Base-by-base conservation (phyloP, 1,140 invertebrate genomes). In the Zaprionus ghesquierei region DNA sequence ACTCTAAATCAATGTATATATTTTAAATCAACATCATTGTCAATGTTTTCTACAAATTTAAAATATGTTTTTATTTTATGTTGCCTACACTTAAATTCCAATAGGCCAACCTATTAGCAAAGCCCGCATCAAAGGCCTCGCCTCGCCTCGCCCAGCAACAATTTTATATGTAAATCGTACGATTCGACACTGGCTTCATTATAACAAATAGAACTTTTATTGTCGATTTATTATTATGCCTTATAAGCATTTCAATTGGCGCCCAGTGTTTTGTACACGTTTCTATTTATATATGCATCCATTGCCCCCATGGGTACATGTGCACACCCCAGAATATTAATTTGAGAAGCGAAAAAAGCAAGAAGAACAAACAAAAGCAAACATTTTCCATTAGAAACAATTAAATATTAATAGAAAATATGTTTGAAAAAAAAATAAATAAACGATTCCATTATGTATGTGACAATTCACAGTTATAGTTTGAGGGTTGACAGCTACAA, bases 311-410 rank as follows among this genome's bases (percentile, higher is more conserved):
- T 69, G 20, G 55, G 41, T 29, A 23, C 50, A 31, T 38, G 25
- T 13, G 38, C 27, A 27, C 62, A 44, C 33, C 61, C 44, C 66
- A 64, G 61, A 63, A 65, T 33, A 33, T 33, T 13, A 4, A 33
- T 33, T 6, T 68, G 49, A 65, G 69, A 55, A 62, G 44, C 56
- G 53, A 65, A 75, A 77, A 27, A 66, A 44, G 53, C 29, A 50
- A 22, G 69, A 85, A 79, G 50, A 72, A 76, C 65, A 27, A 81
- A 65, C 59, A 75, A 66, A 63, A 13, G 66, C 82, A 81, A 79
- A 87, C 82, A 79, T 82, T 71, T 78, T 31, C 51, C 59, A 75
- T 72, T 77, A 38, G 69, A 66, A 58, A 74, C 84, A 89, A 87
- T 87, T 84, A 66, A 78, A 59, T 66, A 66, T 71, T 65, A 71